phyloP scores from a whole-genome alignment of 2,113 vertebrate species.

The Formicarius rufipectus region DNA sequence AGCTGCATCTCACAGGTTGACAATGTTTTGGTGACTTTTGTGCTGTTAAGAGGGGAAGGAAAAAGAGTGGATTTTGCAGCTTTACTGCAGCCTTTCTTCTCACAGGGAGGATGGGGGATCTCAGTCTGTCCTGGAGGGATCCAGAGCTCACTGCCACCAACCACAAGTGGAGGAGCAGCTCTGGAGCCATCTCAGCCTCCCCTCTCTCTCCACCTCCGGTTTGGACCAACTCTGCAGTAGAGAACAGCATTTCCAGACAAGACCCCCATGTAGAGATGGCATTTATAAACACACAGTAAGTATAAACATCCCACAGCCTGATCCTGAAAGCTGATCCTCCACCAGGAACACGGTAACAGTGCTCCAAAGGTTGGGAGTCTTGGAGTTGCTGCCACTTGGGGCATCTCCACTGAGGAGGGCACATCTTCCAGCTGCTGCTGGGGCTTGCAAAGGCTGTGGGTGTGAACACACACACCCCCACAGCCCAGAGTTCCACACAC shows the following conservation, averaged over 20 bases:
- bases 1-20: accelerated
- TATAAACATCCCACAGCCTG: neutral
- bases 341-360: neutral
- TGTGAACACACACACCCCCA: neutral
- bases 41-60: neutral
- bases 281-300: too few relatives aligned
- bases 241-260: neutral
- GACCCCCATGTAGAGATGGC: too few relatives aligned
- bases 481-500: neutral
- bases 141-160: neutral
- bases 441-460: neutral
- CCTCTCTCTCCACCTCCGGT: neutral
- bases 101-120: accelerated
- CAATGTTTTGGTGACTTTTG: accelerated
- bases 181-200: neutral
- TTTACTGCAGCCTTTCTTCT: neutral
- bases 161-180: neutral
- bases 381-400: accelerated
- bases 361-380: accelerated
- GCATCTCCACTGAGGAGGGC: neutral
- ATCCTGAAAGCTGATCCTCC: neutral
- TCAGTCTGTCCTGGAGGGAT: accelerated
- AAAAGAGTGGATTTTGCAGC: neutral
- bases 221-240: neutral
- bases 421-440: accelerated